A percentile compares a stretch with the other conserved stretches of the same genome.
phyloP scores from a whole-genome alignment of 2,797 vertebrate genomes.

The Cossypha dichroa region DNA sequence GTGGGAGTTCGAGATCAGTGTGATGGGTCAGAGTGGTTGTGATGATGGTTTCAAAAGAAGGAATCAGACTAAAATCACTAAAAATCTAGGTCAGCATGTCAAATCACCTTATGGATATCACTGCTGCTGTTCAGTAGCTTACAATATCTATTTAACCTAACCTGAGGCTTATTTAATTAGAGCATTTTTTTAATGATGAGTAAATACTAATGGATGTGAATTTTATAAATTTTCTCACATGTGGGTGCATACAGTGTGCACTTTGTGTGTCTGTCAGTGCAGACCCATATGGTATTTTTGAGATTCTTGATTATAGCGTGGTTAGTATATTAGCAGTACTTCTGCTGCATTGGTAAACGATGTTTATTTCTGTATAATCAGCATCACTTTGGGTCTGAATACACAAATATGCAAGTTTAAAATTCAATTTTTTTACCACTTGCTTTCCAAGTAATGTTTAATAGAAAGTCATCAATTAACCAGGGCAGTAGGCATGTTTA shows the following conservation, averaged over 20 bases:
- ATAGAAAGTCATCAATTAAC: slow-evolving; percentile 5
- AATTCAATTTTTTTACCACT: neutral
- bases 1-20: neutral
- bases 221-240: neutral
- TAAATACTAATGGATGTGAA: neutral
- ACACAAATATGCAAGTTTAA: neutral
- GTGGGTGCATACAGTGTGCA: neutral
- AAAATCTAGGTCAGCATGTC: neutral
- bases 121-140: neutral
- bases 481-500: neutral
- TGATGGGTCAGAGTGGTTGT: neutral
- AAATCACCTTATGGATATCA: neutral
- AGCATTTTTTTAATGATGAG: neutral
- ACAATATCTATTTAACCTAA: neutral
- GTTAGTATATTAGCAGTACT: neutral
- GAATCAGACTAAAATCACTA: neutral
- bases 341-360: neutral
- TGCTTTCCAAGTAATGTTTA: neutral
- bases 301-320: neutral
- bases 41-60: neutral
- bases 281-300: neutral
- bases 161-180: neutral
- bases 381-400: neutral
- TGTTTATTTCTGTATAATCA: neutral
- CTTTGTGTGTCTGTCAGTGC: neutral